Base-by-base conservation (phyloP, 2,797 vertebrate species). In the Poecilia gillii region DNA sequence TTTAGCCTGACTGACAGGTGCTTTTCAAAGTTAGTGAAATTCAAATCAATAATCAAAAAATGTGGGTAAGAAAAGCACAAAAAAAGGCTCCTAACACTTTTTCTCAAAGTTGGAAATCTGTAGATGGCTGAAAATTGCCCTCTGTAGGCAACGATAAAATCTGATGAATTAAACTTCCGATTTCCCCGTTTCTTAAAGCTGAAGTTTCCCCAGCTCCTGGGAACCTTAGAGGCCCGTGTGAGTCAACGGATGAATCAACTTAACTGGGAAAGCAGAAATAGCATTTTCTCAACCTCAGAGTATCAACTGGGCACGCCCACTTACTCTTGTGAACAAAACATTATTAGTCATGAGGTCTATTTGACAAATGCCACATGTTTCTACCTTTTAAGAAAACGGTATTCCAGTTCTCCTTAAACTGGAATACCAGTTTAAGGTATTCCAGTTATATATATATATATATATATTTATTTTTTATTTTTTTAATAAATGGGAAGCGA, bases 181-280 rank as follows among this genome's bases (percentile, higher is more conserved):
- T 43, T 83, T 77, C 12, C 83, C 79, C 74, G 25, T 90, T 71
- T 84, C 79, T 79, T 83, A 82, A 87, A 80, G 31, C 71, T 41
- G 55, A 57, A 83, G 49, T 85, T 89, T 86, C 72, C 80, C 55
- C 23, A 39, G 16, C 62, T 77, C 20, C 9, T 36, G 18, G 6
- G 9, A 28, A 33, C 28, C 14, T 82, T 31, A 74, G 75, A 70
- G 76, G 2, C 55, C 6, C 16, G 25, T 16, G 2, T 85, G 79
- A 82, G n/a, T 84, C 75, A 80, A 28, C 3, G 23, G 36, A 31
- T 45, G 39, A 45, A 45, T 71, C 68, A 25, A 45, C 41, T 31
- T 9, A 4, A 75, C 36, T 41, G 33, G 31, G 0, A 80, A 89
- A 82, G 55, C 66, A 85, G 73, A 80, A 87, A 77, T 16, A 3